These are phyloP conservation scores for Chaetodon trifasciatus DNA, from an alignment of 2,797 vertebrate genomes.

Conservation along the genomic window DNA sequence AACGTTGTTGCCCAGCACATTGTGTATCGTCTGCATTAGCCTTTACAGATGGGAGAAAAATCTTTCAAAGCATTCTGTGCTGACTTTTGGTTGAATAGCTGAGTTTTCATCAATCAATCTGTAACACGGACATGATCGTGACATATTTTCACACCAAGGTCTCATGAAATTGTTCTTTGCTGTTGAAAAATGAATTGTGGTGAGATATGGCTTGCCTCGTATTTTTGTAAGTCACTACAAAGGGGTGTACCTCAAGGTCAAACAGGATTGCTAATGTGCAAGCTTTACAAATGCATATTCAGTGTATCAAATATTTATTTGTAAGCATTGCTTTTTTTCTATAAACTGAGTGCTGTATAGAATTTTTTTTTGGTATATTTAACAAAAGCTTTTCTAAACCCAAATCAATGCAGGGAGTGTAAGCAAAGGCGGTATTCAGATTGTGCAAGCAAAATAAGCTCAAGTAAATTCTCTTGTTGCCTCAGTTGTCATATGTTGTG, in stretches of 20 bases:
- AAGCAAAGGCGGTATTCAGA: background rate
- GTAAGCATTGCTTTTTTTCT: background rate
- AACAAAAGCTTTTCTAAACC: background rate
- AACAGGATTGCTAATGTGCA: background rate
- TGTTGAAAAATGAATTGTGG: constrained; percentile 6
- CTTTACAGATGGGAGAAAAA: background rate
- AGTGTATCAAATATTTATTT: background rate
- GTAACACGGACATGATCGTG: too few species aligned
- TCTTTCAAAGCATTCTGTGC: background rate
- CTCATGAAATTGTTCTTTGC: background rate
- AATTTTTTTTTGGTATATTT: background rate
- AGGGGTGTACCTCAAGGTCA: background rate
- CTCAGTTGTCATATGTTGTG: background rate
- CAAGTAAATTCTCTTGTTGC: background rate
- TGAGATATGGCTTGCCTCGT: background rate
- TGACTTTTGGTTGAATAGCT: background rate
- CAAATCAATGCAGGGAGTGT: background rate
- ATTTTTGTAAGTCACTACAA: background rate
- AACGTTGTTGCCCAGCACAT: background rate
- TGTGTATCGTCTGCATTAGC: background rate
- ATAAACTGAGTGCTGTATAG: background rate
- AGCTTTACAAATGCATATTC: background rate
- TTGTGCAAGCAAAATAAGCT: background rate
- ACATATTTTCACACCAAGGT: background rate
- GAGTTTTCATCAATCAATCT: background rate